These are phyloP conservation scores for Oenanthe oenanthe DNA, from an alignment of 2,113 vertebrate species.

Conservation along the genomic window DNA sequence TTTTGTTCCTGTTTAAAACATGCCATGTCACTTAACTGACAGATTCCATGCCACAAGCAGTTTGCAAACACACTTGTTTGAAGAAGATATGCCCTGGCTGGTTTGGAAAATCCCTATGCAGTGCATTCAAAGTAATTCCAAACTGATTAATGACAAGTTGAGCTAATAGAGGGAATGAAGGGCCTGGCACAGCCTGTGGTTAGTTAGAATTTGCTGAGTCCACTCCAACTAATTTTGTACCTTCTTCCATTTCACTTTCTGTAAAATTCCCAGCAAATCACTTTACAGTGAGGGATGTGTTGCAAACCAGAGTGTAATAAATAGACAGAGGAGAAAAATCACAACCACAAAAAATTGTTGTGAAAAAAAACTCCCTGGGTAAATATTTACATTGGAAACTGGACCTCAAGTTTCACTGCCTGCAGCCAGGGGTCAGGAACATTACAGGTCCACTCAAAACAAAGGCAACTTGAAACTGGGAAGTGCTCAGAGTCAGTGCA, in stretches of 20 bases:
- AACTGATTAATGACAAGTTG: slow-evolving; percentile 10
- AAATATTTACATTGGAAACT: slow-evolving; percentile 35
- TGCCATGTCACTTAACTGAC: neutral
- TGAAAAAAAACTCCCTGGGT: neutral
- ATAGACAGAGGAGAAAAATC: neutral
- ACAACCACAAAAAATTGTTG: neutral
- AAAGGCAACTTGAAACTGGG: neutral
- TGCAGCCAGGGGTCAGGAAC: neutral
- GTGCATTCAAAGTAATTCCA: slow-evolving; percentile 21
- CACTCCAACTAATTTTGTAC: neutral
- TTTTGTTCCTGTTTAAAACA: neutral
- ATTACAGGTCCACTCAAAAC: neutral
- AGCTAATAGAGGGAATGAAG: neutral
- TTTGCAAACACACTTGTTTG: slow-evolving; percentile 47
- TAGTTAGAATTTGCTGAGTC: neutral
- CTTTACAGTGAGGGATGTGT: neutral
- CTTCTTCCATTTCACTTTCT: neutral
- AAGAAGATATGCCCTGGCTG: slow-evolving; percentile 24
- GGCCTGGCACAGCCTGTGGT: neutral
- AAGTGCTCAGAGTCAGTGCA: neutral
- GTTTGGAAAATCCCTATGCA: slow-evolving; percentile 24
- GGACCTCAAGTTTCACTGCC: neutral
- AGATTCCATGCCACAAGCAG: neutral
- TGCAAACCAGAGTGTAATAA: neutral
- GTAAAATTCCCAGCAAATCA: neutral